Evolutionary conservation across 2,888 invertebrate genomes (phyloP).

Genomic region (Agrochola circellaris): DNA sequence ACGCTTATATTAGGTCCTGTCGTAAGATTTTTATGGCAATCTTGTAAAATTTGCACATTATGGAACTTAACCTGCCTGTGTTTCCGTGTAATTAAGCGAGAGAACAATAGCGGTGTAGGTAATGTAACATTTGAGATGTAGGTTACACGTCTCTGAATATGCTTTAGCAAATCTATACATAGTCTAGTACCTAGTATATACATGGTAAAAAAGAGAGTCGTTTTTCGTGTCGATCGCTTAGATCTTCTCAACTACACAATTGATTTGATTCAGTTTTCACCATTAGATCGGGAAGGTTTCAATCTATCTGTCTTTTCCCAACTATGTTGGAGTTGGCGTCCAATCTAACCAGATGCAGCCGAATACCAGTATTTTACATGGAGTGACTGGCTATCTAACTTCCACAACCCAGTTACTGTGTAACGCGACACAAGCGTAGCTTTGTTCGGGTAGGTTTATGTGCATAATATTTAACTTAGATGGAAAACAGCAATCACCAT

Average conservation of each 20-base stretch:
- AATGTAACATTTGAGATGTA: neutral
- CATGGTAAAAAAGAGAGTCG: too few species aligned
- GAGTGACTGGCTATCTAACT: too few species aligned
- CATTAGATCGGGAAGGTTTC: neutral
- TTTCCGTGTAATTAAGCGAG: neutral
- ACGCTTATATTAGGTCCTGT: neutral
- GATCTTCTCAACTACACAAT: neutral
- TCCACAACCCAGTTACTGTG: too few species aligned
- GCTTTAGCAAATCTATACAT: neutral
- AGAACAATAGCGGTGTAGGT: neutral
- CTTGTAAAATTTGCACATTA: constrained; percentile 3
- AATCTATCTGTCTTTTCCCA: neutral
- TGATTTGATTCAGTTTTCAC: neutral
- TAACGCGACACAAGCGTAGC: too few species aligned
- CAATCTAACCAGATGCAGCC: neutral
- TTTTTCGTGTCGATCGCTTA: neutral
- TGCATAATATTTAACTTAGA: too few species aligned
- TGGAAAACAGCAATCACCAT: too few species aligned
- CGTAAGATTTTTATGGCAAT: neutral
- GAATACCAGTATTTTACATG: too few species aligned
- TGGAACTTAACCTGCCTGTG: neutral
- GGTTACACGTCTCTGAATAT: neutral
- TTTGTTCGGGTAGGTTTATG: too few species aligned
- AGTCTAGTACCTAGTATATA: neutral
- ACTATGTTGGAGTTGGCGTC: neutral